Percentiles rank a stretch among this genome's conserved stretches.
phyloP scores from a whole-genome alignment of 2,888 invertebrate species.

The Chalcosyrphus nemorum region DNA sequence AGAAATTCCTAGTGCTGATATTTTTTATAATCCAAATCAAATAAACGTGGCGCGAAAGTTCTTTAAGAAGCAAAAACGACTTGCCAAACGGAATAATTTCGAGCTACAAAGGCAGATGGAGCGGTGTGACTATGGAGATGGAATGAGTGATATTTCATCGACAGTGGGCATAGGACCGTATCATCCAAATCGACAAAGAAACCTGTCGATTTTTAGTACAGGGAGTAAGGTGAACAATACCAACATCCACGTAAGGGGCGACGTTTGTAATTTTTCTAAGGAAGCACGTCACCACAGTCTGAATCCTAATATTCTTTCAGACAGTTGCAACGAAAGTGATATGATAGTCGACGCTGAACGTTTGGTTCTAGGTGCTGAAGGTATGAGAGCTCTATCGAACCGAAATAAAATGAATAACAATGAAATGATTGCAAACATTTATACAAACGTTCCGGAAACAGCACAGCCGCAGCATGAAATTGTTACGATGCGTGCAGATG shows the following conservation, averaged over 20 bases:
- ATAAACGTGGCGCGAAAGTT: constrained; percentile 96
- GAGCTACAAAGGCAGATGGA: constrained; percentile 84
- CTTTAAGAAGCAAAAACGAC: constrained; percentile 92
- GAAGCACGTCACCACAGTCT: constrained; percentile 81
- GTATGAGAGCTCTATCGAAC: constrained; percentile 75
- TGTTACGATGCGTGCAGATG: constrained; percentile 77
- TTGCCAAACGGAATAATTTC: constrained; percentile 89
- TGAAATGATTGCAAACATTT: constrained; percentile 84
- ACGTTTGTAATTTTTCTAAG: constrained; percentile 73
- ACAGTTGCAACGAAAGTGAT: constrained; percentile 85
- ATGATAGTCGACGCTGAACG: constrained; percentile 78
- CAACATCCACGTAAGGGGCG: constrained; percentile 84
- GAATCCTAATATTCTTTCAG: constrained; percentile 87
- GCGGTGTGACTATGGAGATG: constrained; percentile 81
- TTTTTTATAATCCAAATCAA: constrained; percentile 96
- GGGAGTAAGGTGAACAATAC: constrained; percentile 92
- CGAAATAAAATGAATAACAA: constrained; percentile 80
- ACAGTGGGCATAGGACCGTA: constrained; percentile 81
- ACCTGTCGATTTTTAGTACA: constrained; percentile 85
- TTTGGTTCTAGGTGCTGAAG: constrained; percentile 81
- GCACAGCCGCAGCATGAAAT: constrained; percentile 85
- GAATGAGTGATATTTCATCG: constrained; percentile 84
- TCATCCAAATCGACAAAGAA: constrained; percentile 82
- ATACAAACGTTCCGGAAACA: constrained; percentile 86
- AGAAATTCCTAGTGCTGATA: constrained; percentile 85